phyloP scores from a whole-genome alignment of 2,113 vertebrate genomes.

The Phrynocephalus versicolor region DNA sequence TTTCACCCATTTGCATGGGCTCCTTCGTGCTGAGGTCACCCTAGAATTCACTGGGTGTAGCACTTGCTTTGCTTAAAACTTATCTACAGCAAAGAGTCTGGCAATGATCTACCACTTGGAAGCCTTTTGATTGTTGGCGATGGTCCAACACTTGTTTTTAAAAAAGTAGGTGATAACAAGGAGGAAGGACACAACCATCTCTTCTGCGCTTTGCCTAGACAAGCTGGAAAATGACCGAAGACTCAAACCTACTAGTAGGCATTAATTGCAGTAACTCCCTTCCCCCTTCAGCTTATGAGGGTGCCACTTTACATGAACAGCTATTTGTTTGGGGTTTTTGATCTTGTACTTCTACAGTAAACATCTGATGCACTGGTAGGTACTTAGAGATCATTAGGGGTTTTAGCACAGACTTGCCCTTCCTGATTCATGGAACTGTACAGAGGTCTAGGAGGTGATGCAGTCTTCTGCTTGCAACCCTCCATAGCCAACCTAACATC shows the following conservation, averaged over 20 bases:
- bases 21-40: slow-evolving; percentile 44
- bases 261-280: not conserved
- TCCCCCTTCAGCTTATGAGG: too few relatives aligned
- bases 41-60: slow-evolving; percentile 54
- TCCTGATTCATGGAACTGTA: too few relatives aligned
- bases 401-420: too few relatives aligned
- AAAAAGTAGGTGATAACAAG: not conserved
- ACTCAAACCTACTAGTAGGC: slow-evolving; percentile 42
- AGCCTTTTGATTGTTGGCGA: slow-evolving; percentile 51
- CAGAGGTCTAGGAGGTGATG: too few relatives aligned
- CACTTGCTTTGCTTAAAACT: slow-evolving; percentile 50
- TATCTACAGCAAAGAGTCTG: slow-evolving; percentile 61
- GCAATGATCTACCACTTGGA: slow-evolving; percentile 61
- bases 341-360: too few relatives aligned
- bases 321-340: too few relatives aligned
- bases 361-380: too few relatives aligned
- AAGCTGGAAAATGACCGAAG: slow-evolving; percentile 44
- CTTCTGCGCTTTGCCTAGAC: slow-evolving; percentile 24
- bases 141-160: slow-evolving; percentile 52
- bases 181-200: slow-evolving; percentile 17
- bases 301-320: too few relatives aligned
- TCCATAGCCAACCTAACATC: too few relatives aligned
- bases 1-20: slow-evolving; percentile 28
- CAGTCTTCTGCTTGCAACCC: too few relatives aligned
- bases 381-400: too few relatives aligned